These are phyloP conservation scores for Azorinus chamasolen DNA, from an alignment of 2,888 invertebrate species.

Conservation along the genomic window DNA sequence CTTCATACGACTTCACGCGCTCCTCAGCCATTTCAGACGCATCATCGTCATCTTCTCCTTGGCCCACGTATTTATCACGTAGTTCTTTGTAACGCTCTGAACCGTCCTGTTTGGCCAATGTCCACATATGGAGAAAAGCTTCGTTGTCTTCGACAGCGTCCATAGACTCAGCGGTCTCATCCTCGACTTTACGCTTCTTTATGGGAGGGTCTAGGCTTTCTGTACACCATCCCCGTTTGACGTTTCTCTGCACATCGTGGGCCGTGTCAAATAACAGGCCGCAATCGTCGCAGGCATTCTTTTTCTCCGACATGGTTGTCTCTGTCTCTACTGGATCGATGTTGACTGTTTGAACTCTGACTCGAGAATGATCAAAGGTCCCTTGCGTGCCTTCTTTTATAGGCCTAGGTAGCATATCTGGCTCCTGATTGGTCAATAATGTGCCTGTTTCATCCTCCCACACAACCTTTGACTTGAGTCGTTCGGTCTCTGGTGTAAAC, in stretches of 20 bases:
- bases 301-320: background rate
- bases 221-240: conserved; percentile 9
- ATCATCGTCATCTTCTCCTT: conserved; percentile 28
- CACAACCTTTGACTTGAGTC: no score
- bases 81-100: conserved; percentile 25
- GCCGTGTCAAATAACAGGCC: conserved; percentile 10
- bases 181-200: conserved; percentile 3
- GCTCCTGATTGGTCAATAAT: no score
- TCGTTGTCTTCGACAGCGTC: conserved; percentile 11
- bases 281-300: background rate
- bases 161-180: no score
- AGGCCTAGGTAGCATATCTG: no score
- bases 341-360: no score
- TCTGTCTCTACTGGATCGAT: no score
- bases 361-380: no score
- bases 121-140: conserved; percentile 19
- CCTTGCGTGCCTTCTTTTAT: no score
- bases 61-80: conserved; percentile 16
- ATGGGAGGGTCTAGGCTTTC: background rate
- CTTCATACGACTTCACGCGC: conserved; percentile 19
- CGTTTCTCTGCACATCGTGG: conserved; percentile 11
- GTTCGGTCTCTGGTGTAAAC: no score
- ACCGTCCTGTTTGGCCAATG: conserved; percentile 6
- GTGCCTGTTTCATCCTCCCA: no score
- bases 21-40: conserved; percentile 19